Conservation (phyloP, 2,888 invertebrate genomes). For the Nematopogon swammerdamellus region DNA sequence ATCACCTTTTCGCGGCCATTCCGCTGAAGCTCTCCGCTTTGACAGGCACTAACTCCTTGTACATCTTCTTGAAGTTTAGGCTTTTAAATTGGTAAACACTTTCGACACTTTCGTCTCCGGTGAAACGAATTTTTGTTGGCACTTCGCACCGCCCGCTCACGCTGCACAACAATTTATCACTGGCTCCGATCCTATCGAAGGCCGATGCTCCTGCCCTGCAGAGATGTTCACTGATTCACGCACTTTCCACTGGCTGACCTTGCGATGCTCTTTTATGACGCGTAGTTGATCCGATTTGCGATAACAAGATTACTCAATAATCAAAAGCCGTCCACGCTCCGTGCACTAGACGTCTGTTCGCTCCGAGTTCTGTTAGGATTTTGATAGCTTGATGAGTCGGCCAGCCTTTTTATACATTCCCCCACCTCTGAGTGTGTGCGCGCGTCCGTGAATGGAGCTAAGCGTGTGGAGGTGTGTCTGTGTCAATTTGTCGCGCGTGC, state of each 20-base stretch:
- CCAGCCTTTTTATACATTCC: background rate
- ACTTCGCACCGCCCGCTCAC: slow-evolving; percentile 21
- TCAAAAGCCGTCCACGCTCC: background rate
- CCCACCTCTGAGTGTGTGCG: background rate
- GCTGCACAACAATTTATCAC: slow-evolving; percentile 11
- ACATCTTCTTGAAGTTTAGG: slow-evolving; percentile 37
- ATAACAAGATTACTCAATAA: background rate
- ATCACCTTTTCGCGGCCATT: slow-evolving; percentile 45
- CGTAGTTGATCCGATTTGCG: background rate
- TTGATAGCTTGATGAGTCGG: background rate
- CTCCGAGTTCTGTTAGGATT: background rate
- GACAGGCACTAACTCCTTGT: slow-evolving; percentile 42
- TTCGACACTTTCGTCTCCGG: slow-evolving; percentile 21
- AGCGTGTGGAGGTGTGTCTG: background rate
- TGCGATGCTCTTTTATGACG: background rate
- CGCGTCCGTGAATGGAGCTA: background rate
- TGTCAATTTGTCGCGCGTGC: too few species aligned
- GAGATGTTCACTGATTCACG: background rate
- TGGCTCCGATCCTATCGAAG: background rate
- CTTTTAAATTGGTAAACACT: slow-evolving; percentile 29
- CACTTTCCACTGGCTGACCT: background rate
- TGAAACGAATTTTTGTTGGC: slow-evolving; percentile 21
- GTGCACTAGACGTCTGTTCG: background rate
- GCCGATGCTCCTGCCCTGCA: background rate
- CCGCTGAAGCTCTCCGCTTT: slow-evolving; percentile 46